A percentile compares a stretch with the other conserved stretches of the same genome.
Evolutionary conservation across 1,140 invertebrate genomes (phyloP).

Genomic region (Nasonia vitripennis): DNA sequence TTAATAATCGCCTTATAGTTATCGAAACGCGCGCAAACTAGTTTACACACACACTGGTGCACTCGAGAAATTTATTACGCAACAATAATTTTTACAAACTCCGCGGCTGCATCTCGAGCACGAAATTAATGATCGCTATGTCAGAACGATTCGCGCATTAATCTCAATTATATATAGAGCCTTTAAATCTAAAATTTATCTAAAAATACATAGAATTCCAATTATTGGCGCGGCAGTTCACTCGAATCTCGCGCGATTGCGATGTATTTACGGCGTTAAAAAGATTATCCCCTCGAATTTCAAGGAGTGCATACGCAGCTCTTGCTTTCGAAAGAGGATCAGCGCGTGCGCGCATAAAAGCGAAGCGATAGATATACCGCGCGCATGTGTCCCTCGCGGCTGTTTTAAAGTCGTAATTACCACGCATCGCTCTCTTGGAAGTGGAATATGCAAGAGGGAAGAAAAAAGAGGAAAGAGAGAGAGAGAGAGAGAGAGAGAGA

Average conservation of each 20-base stretch:
- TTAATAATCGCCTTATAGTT: slow-evolving; percentile 17
- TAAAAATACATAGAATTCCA: slow-evolving; percentile 9
- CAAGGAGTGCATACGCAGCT: not conserved
- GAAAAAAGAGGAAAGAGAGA: not conserved
- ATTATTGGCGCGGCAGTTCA: not conserved
- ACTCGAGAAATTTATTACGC: slow-evolving; percentile 26
- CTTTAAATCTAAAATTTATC: slow-evolving; percentile 21
- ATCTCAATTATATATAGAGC: slow-evolving; percentile 40
- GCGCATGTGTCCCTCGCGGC: slow-evolving; percentile 32
- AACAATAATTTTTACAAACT: slow-evolving; percentile 20
- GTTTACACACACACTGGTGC: too few species aligned
- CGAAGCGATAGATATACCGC: slow-evolving; percentile 26
- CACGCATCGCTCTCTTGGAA: slow-evolving; percentile 31
- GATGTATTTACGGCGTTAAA: slow-evolving; percentile 14
- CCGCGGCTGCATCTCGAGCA: not conserved
- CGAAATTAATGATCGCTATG: slow-evolving; percentile 30
- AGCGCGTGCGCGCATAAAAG: not conserved
- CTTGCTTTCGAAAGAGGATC: not conserved
- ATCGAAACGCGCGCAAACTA: slow-evolving; percentile 6
- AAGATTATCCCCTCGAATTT: slow-evolving; percentile 2
- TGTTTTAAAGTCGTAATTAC: slow-evolving; percentile 42
- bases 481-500: not conserved
- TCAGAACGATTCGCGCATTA: slow-evolving; percentile 10
- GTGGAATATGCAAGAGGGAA: slow-evolving; percentile 5
- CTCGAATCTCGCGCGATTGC: not conserved